Evolutionary conservation across 2,888 invertebrate genomes (phyloP).

Genomic region (Pocota personata): DNA sequence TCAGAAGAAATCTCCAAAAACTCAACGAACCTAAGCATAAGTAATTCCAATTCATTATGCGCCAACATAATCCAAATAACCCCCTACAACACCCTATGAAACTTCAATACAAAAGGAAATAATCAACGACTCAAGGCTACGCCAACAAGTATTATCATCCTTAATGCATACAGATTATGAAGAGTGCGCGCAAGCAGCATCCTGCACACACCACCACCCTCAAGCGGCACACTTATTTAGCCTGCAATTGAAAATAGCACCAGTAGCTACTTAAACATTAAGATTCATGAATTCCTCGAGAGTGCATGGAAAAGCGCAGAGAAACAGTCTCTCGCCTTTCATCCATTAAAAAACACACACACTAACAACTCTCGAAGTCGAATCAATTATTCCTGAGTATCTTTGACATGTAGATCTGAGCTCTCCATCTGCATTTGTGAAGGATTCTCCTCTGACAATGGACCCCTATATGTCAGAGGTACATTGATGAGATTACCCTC

Average conservation of each 20-base stretch:
- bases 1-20: too few species aligned
- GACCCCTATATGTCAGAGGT: slow-evolving; percentile 58
- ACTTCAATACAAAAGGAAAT: slow-evolving; percentile 23
- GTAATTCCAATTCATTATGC: neutral
- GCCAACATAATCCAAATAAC: neutral
- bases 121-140: slow-evolving; percentile 71
- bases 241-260: slow-evolving; percentile 50
- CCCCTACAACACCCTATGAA: slow-evolving; percentile 28
- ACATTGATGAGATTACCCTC: slow-evolving; percentile 50
- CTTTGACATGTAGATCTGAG: slow-evolving; percentile 68
- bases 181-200: slow-evolving; percentile 43
- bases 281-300: slow-evolving; percentile 44
- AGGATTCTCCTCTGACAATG: slow-evolving; percentile 49
- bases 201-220: neutral
- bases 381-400: slow-evolving; percentile 65
- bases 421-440: slow-evolving; percentile 64
- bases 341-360: neutral
- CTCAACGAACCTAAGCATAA: too few species aligned
- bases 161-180: slow-evolving; percentile 60
- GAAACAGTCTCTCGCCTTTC: neutral
- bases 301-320: slow-evolving; percentile 35
- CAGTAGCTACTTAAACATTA: slow-evolving; percentile 59
- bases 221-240: slow-evolving; percentile 38
- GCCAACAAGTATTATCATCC: slow-evolving; percentile 42
- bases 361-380: slow-evolving; percentile 51